Evolutionary conservation across 30 jellyfish, hydroid and myxozoan genomes (phyloP).

Genomic region (Morbakka virulenta): DNA sequence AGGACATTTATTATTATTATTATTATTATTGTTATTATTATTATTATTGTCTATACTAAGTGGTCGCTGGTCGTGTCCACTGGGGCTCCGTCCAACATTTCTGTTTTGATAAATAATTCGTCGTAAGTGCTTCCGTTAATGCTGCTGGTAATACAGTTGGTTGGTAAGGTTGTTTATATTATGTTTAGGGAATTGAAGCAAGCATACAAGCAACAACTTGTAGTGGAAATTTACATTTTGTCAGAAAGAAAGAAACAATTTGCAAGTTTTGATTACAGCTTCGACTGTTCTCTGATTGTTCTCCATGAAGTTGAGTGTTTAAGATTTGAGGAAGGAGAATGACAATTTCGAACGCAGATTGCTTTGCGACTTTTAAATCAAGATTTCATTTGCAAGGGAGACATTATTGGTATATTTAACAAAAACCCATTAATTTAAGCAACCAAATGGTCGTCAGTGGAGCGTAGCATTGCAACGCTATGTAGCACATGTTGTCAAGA

Average conservation of each 20-base stretch:
- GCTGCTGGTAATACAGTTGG: neutral
- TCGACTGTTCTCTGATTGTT: no score
- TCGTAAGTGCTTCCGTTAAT: neutral
- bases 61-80: no score
- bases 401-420: neutral
- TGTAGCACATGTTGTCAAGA: neutral
- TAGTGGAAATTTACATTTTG: neutral
- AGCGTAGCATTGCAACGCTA: neutral
- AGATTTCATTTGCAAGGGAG: neutral
- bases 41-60: no score
- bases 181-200: neutral
- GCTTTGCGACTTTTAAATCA: neutral
- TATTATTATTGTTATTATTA: no score
- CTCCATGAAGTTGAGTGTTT: no score
- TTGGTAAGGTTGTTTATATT: no score
- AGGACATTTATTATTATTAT: no score
- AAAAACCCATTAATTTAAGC: neutral
- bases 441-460: neutral
- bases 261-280: neutral
- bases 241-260: neutral
- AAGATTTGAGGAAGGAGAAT: neutral
- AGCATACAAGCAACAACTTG: neutral
- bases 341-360: neutral
- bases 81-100: neutral
- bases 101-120: neutral